Evolutionary conservation across 2,888 invertebrate species (phyloP), one percentile per base, ranked within the genome.

Genomic region (Drosophila mimica): DNA sequence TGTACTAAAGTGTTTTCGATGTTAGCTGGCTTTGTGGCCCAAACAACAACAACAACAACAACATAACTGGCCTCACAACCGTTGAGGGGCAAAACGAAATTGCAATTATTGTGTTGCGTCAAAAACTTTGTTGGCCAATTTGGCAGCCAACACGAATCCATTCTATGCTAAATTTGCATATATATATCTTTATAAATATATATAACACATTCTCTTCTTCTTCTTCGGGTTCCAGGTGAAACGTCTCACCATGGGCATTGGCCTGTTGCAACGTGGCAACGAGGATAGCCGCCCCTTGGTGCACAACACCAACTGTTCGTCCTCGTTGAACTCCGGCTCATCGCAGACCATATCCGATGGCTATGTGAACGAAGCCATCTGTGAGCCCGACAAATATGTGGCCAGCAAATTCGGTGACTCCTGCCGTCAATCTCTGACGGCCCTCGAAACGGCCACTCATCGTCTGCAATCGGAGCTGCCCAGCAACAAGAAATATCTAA

Each of bases 221-320:
- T 62, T 51, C 40, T 33, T 68, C 43, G 8, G 46, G 28, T 40
- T 57, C 2, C 83, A 93, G 93, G 96, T 96, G 91, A 96, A 96
- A 93, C 94, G 97, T 61, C 94, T 97, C 77, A 96, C 97, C 59
- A 95, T 96, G 95, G 97, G 96, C 17, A 95, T 97, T 94, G 97
- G 96, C 2, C 93, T 97, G 74, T 95, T 96, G 69, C 95, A 56
- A n/a, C 56, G 95, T 4, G 94, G 94, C 71, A 94, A 94, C 81
- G 96, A 96, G 84, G 97, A 97, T 91, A 96, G 96, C 90, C 96
- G 96, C 86, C 97, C 96, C 5, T 93, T 97, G 57, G 96, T 97
- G 65, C 95, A 95, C 70, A 95, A 95, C 38, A 95, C 95, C 25
- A 56, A 56, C n/a, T 94, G 95, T 79, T 91, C 92, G 91, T 91